phyloP scores from a whole-genome alignment of 2,797 vertebrate species.

The Coccyzus lansbergi region DNA sequence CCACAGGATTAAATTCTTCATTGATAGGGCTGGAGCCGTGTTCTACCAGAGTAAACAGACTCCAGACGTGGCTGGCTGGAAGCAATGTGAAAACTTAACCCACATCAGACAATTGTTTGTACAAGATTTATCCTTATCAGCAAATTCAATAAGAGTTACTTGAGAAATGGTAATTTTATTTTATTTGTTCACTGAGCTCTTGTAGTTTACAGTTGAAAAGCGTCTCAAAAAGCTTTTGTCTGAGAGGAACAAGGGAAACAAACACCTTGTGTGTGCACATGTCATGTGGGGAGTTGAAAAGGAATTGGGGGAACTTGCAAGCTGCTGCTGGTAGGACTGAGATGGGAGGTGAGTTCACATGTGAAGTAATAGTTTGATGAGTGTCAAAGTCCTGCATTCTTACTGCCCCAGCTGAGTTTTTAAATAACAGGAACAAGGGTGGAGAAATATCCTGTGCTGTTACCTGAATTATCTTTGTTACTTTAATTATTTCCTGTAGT shows the following conservation, averaged over 20 bases:
- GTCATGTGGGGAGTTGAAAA: not conserved
- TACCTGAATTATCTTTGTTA: slow-evolving; percentile 11
- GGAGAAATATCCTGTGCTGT: slow-evolving; percentile 33
- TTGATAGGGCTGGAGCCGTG: not conserved
- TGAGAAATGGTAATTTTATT: slow-evolving; percentile 17
- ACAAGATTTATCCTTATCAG: slow-evolving; percentile 35
- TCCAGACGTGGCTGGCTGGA: not conserved
- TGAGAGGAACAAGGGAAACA: not conserved
- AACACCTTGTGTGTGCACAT: not conserved
- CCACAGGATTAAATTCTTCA: not conserved
- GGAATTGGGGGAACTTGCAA: not conserved
- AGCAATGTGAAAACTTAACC: not conserved
- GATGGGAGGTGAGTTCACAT: not conserved
- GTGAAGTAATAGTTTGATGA: not conserved
- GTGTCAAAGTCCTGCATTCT: not conserved
- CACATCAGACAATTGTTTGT: slow-evolving; percentile 12
- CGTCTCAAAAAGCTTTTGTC: not conserved
- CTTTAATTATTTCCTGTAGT: slow-evolving; percentile 45
- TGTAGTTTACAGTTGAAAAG: not conserved
- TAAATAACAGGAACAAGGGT: slow-evolving; percentile 46
- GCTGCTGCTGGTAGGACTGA: not conserved
- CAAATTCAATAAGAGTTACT: slow-evolving; percentile 4
- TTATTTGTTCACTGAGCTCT: slow-evolving; percentile 42
- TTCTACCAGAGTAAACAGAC: slow-evolving; percentile 20
- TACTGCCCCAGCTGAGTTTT: slow-evolving; percentile 38